Percentiles rank a stretch among this genome's conserved stretches.
These are phyloP conservation scores for Epistrophe grossulariae DNA, from an alignment of 2,888 invertebrate genomes.

Conservation along the genomic window DNA sequence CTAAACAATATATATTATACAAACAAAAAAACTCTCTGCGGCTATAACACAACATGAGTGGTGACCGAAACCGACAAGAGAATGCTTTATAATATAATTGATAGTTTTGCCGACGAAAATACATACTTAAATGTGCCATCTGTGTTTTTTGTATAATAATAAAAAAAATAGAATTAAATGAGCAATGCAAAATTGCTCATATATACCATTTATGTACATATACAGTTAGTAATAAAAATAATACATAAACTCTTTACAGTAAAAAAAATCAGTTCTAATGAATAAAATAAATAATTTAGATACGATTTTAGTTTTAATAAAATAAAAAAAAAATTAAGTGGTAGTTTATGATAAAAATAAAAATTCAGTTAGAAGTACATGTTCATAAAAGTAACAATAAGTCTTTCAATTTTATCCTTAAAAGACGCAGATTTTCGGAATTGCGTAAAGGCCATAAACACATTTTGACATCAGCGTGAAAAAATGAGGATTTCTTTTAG, in stretches of 20 bases:
- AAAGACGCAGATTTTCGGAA: no score
- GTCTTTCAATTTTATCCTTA: no score
- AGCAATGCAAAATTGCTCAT: background rate
- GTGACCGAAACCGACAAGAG: slow-evolving; percentile 12
- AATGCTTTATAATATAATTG: slow-evolving; percentile 51
- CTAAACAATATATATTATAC: slow-evolving; percentile 34
- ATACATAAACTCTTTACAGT: background rate
- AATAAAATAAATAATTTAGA: no score
- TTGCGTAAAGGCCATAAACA: no score
- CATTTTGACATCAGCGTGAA: no score
- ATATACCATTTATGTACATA: background rate
- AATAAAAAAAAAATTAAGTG: no score
- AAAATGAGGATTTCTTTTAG: no score
- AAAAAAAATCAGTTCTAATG: background rate
- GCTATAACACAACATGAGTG: background rate
- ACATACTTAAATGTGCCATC: slow-evolving; percentile 63
- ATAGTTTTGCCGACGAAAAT: slow-evolving; percentile 65
- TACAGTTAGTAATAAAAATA: background rate
- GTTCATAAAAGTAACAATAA: no score
- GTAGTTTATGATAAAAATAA: no score
- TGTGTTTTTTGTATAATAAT: slow-evolving; percentile 34
- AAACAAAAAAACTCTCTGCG: background rate
- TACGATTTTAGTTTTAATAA: background rate
- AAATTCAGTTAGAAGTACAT: no score
- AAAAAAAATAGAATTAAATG: slow-evolving; percentile 6